phyloP scores from a whole-genome alignment of 1,140 invertebrate species.

The Drosophila funebris region DNA sequence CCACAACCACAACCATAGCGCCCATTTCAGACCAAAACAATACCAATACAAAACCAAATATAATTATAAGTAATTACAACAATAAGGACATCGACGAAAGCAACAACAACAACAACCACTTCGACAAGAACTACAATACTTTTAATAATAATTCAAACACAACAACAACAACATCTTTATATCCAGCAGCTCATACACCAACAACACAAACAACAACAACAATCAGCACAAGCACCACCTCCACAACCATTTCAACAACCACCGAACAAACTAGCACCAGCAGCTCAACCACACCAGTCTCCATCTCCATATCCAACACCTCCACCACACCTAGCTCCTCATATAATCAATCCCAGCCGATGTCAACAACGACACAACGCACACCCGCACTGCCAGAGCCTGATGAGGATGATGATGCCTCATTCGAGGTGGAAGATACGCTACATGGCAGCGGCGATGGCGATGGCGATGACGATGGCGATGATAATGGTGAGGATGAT shows the following conservation, averaged over 20 bases:
- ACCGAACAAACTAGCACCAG: constrained; percentile 20
- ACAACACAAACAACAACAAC: constrained; percentile 53
- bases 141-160: constrained; percentile 47
- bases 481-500: constrained; percentile 26
- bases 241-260: neutral
- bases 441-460: constrained; percentile 55
- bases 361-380: constrained; percentile 4
- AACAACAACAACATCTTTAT: constrained; percentile 76
- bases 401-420: constrained; percentile 49
- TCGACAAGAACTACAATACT: neutral
- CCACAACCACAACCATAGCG: constrained; percentile 18
- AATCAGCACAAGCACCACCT: constrained; percentile 29
- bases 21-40: constrained; percentile 26
- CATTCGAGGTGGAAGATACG: constrained; percentile 40
- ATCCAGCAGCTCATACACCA: constrained; percentile 76
- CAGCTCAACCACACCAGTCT: constrained; percentile 6
- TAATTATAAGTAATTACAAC: constrained; percentile 4
- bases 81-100: neutral
- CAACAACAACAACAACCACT: neutral
- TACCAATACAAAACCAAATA: constrained; percentile 1
- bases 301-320: constrained; percentile 10
- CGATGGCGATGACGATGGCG: constrained; percentile 20
- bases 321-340: neutral
- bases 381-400: constrained; percentile 20
- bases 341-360: neutral